Base-by-base conservation (phyloP, 2,113 vertebrate species). In the Aphelocoma coerulescens region DNA sequence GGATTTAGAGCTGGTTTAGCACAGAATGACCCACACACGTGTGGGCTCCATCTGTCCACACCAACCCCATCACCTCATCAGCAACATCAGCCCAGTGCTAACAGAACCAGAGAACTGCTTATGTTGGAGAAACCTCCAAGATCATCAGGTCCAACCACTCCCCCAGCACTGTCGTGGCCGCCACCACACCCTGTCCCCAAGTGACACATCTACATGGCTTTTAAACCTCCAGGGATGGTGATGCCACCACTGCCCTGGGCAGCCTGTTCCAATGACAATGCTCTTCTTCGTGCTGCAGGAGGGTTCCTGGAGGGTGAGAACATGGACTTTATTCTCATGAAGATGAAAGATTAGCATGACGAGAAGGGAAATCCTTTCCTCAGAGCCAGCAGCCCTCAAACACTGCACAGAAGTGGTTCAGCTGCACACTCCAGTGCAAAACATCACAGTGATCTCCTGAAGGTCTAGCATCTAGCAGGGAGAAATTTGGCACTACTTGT, bases 21-120 rank as follows among this genome's bases (percentile, higher is more conserved):
- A 37, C 35, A 89, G 57, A 62, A 23, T 1, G 18, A 8, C 26
- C 21, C 3, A 11, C 3, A 33, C 37, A 16, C 0, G 0, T 3
- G 14, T 33, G 65, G 21, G 37, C 11, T 85, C 48, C 19, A 4
- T 24, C 41, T 23, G 16, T 4, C n/a, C 46, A 27, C 83, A 49
- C 27, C 63, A 49, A 24, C 27, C 17, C 55, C 35, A 30, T 4
- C 67, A 14, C 6, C 33, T 18, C 35, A 13, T 4, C 46, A 67
- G 55, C 41, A 73, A 3, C 7, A 21, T 2, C 3, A 58, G 16
- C 75, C 46, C 63, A 16, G 6, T 6, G 35, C 32, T 28, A 15
- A 43, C 1, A 52, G 13, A 54, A 61, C 54, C 16, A 30, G 7
- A 74, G 37, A 67, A 28, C 20, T 9, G 32, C 28, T 74, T 20